Base-by-base conservation (phyloP, 2,888 invertebrate genomes). In the Caenorhabditis becei region DNA sequence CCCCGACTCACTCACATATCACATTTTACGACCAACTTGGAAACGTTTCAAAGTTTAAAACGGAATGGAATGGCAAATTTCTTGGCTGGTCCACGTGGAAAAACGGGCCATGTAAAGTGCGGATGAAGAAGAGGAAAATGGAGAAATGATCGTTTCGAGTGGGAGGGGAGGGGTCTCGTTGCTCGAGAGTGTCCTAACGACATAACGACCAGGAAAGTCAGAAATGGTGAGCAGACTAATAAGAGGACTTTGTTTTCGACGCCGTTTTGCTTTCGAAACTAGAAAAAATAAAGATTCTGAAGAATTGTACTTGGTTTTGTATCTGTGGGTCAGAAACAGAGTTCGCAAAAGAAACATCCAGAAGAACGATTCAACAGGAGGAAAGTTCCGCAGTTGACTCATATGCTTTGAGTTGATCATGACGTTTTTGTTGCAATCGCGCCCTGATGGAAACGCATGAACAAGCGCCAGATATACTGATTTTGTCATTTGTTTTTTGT, bases 1-100 rank as follows among this genome's bases (percentile, higher is more conserved):
- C 53, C 14, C 11, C 44, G n/a, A 11, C 58, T 23, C 28, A 24
- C 26, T 26, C 54, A 62, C 61, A 62, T 63, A 47, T 72, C 58
- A 53, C 44, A 23, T 58, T 72, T 72, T 58, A 72, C 72, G 72
- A 72, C 58, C 63, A 35, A 58, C 63, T 72, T 63, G 18, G 58
- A 47, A 47, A 47, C 41, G 14, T 11, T 14, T 7, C 41, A 14
- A 49, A 47, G 32, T 56, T 63, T 56, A 35, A 49, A 35, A 47
- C 47, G 20, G 44, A 54, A 37, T 26, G 18, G 41, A 61, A 41
- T 41, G 37, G 8, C 23, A 56, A 44, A 58, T n/a, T n/a, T n/a
- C n/a, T n/a, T n/a, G 35, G 49, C 41, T 10, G 51, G 41, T 44
- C 61, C 61, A 61, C 62, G 70, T 71, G 47, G 28, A 71, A 71